A percentile compares a stretch with the other conserved stretches of the same genome.
Conservation (phyloP, 2,888 invertebrate genomes). For the Mimumesa dahlbomi region DNA sequence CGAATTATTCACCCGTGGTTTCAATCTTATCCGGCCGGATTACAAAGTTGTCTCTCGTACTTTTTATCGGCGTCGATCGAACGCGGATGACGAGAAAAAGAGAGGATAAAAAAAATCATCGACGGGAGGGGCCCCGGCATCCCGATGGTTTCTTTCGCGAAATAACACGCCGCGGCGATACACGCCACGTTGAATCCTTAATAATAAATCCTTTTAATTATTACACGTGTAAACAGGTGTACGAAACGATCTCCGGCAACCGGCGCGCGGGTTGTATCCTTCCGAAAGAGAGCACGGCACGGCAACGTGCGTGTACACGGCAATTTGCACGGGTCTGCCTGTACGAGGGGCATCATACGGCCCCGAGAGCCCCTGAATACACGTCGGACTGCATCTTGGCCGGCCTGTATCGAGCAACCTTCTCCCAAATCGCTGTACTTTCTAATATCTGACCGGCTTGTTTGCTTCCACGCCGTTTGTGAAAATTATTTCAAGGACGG, state of each 20-base stretch:
- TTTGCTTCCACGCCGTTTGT: no score
- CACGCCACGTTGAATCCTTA: slow-evolving; percentile 39
- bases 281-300: slow-evolving; percentile 36
- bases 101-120: no score
- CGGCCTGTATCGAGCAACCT: no score
- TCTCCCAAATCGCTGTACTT: slow-evolving; percentile 22
- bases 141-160: neutral
- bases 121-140: no score
- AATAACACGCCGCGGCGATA: slow-evolving; percentile 15
- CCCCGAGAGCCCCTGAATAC: neutral
- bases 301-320: slow-evolving; percentile 23
- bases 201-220: slow-evolving; percentile 47
- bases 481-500: no score
- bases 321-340: slow-evolving; percentile 33
- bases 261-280: slow-evolving; percentile 28
- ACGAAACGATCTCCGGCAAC: slow-evolving; percentile 17
- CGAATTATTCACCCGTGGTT: no score
- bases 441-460: no score
- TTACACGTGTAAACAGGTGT: slow-evolving; percentile 49
- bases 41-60: no score
- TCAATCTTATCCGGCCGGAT: no score
- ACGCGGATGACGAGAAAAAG: no score
- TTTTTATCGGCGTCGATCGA: no score
- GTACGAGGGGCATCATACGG: neutral
- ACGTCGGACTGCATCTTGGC: neutral